Conservation (phyloP, 2,797 vertebrate genomes). For the Oreortyx pictus region DNA sequence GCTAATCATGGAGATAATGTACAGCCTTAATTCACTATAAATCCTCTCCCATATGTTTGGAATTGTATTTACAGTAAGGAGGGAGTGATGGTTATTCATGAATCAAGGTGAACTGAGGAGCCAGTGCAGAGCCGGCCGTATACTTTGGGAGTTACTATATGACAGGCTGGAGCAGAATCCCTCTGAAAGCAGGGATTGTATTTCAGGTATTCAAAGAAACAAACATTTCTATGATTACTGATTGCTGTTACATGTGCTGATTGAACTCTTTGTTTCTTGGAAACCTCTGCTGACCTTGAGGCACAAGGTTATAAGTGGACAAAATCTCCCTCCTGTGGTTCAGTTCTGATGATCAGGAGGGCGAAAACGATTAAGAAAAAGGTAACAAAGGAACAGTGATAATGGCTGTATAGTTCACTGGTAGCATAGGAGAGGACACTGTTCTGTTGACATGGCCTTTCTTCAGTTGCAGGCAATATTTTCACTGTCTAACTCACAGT, state of each 20-base stretch:
- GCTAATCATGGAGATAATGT: slow-evolving; percentile 48
- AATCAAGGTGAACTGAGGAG: slow-evolving; percentile 34
- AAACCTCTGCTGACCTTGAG: slow-evolving; percentile 31
- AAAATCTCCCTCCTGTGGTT: not conserved
- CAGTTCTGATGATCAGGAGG: not conserved
- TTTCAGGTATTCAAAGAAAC: not conserved
- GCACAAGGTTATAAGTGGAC: not conserved
- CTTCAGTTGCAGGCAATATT: slow-evolving; percentile 42
- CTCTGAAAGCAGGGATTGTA: not conserved
- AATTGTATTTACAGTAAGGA: slow-evolving; percentile 60
- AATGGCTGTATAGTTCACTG: no score
- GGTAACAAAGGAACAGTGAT: not conserved
- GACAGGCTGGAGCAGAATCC: not conserved
- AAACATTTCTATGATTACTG: not conserved
- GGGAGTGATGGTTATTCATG: slow-evolving; percentile 31
- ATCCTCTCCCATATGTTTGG: slow-evolving; percentile 60
- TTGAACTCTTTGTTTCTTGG: not conserved
- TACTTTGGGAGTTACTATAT: not conserved
- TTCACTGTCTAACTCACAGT: not conserved
- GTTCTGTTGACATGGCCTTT: slow-evolving; percentile 38
- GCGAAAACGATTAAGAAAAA: slow-evolving; percentile 29
- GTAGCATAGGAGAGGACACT: not conserved
- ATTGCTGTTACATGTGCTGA: not conserved
- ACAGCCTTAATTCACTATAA: slow-evolving; percentile 3
- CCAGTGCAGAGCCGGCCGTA: not conserved